Conservation (phyloP, 2,888 invertebrate genomes). For the Ophion costatus region DNA sequence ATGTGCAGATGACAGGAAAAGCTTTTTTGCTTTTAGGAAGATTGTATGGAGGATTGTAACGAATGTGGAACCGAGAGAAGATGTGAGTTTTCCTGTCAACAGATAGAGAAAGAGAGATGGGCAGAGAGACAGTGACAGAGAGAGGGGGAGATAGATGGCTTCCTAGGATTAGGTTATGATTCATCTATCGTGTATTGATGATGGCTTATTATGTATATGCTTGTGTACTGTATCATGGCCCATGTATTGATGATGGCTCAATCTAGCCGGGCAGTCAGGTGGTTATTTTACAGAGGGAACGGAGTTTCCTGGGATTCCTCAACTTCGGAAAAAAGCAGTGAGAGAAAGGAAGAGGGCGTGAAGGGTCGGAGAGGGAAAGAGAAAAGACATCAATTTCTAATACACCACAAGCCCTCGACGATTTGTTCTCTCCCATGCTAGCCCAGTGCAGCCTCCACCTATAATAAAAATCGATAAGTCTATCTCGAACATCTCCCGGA, state of each 20-base stretch:
- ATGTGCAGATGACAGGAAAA: slow-evolving; percentile 35
- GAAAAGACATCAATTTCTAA: slow-evolving; percentile 63
- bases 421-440: slow-evolving; percentile 14
- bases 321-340: neutral
- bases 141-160: neutral
- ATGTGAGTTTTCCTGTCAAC: neutral
- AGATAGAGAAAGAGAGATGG: neutral
- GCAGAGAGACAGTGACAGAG: neutral
- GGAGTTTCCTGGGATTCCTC: neutral
- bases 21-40: slow-evolving; percentile 43
- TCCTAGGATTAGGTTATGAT: neutral
- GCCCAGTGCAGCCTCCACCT: slow-evolving; percentile 7
- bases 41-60: slow-evolving; percentile 62
- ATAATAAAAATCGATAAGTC: slow-evolving; percentile 73
- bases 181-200: neutral
- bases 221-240: too few species aligned
- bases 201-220: neutral
- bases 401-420: slow-evolving; percentile 32
- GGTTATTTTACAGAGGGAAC: neutral
- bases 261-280: neutral
- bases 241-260: neutral
- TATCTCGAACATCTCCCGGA: slow-evolving; percentile 69
- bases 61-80: slow-evolving; percentile 2
- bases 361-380: slow-evolving; percentile 22
- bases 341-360: slow-evolving; percentile 49